Percentiles rank a stretch among this genome's conserved stretches.
These are phyloP conservation scores for Pangasius larnaudii DNA, from an alignment of 2,797 vertebrate species.

Conservation along the genomic window DNA sequence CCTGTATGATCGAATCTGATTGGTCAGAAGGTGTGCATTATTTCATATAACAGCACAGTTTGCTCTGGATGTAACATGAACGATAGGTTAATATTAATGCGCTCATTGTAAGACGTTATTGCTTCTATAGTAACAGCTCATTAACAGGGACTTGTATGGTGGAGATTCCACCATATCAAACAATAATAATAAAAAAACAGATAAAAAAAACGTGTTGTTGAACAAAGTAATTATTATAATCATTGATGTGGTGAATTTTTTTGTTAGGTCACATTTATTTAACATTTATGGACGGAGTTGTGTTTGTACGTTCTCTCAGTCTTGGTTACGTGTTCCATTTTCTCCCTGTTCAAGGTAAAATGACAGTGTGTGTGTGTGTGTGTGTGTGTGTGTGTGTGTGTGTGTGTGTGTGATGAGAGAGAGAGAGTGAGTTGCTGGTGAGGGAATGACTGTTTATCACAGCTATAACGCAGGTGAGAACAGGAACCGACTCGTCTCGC, in stretches of 20 bases:
- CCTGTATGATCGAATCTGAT: not conserved
- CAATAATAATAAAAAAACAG: not conserved
- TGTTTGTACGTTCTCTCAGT: not conserved
- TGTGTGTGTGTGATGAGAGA: not conserved
- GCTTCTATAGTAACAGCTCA: not conserved
- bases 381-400: not conserved
- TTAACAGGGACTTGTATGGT: not conserved
- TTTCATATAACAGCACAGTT: not conserved
- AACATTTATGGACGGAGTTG: not conserved
- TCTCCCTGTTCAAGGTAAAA: not conserved
- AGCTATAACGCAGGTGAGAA: not conserved
- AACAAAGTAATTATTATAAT: not conserved
- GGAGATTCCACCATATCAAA: not conserved
- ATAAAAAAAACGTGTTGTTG: not conserved
- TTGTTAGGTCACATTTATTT: not conserved
- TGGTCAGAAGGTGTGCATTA: not conserved
- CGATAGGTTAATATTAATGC: not conserved
- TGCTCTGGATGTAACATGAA: not conserved
- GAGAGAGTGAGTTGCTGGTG: not conserved
- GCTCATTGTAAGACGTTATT: not conserved
- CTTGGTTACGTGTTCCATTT: not conserved
- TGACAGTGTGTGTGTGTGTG: not conserved
- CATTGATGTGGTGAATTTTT: not conserved
- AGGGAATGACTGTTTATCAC: not conserved
- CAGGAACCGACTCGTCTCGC: not conserved